Base-by-base conservation (phyloP, 2,888 invertebrate genomes). In the Liodrosophila aerea region DNA sequence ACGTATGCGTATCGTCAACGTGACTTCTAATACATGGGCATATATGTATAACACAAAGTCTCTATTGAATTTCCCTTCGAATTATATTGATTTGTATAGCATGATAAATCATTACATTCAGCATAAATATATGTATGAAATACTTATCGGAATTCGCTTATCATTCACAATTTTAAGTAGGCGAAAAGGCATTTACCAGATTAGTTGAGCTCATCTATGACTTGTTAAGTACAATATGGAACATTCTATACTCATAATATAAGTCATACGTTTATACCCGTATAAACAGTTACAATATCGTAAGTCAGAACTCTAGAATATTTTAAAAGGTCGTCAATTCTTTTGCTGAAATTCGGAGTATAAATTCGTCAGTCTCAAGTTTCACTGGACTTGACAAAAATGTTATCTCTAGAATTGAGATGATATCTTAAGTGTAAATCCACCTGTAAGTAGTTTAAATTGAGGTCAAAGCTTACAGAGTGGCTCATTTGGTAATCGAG, bases 151-250 rank as follows among this genome's bases (percentile, higher is more conserved):
- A 18, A 33, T 18, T n/a, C n/a, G 22, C 54, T 72, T 75, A 77
- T 77, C 86, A 83, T 66, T 63, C 56, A 65, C 30, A 66, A 60
- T 43, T 60, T 54, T 75, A 82, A 77, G 53, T 44, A 44, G 22
- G 54, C 78, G 40, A 57, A 45, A 45, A 40, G 12, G 8, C 27
- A 49, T 49, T 61, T 11, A 57, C 50, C 44, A 36, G 31, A 12
- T 39, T 41, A 47, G 60, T 43, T 41, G n/a, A n/a, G 9, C 11
- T 7, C 9, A 39, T 18, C n/a, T 5, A 60, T 61, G 46, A 62
- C 71, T 52, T 67, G 64, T 53, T 36, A 52, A 37, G 37, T 13
- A 31, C 15, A 18, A 51, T 59, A 51, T 68, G 34, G 12, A 36
- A 31, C 2, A 4, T 22, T 22, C 5, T 4, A 22, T 4, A 22